These are phyloP conservation scores for Aleiodes sp. DNA, from an alignment of 1,140 invertebrate species.

Conservation along the genomic window DNA sequence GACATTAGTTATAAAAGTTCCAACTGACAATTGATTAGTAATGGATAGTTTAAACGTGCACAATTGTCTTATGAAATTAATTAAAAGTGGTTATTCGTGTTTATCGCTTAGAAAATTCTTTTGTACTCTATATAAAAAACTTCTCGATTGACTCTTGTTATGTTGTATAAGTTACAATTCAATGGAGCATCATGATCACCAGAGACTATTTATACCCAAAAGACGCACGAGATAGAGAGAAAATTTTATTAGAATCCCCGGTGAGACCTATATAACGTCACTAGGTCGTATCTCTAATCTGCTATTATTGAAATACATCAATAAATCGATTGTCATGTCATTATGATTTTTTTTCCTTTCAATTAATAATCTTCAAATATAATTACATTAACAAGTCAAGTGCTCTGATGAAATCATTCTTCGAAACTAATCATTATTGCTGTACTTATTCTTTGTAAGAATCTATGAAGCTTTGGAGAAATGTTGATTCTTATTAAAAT, in stretches of 20 bases:
- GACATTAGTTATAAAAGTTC: not conserved
- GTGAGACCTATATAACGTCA: not conserved
- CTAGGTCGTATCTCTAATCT: not conserved
- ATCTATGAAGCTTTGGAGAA: too few relatives aligned
- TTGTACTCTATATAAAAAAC: not conserved
- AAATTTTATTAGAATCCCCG: slow-evolving; percentile 3
- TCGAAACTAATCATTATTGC: too few relatives aligned
- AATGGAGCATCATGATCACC: not conserved
- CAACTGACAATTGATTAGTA: slow-evolving; percentile 2
- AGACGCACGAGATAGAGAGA: not conserved
- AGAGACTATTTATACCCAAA: not conserved
- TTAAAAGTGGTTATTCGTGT: not conserved
- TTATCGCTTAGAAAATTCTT: not conserved
- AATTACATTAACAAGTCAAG: too few relatives aligned
- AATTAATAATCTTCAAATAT: too few relatives aligned
- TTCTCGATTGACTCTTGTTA: not conserved
- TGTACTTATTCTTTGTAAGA: too few relatives aligned
- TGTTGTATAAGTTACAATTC: not conserved
- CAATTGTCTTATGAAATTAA: not conserved
- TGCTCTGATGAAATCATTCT: too few relatives aligned
- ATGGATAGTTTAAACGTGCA: not conserved
- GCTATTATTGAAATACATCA: not conserved
- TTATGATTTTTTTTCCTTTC: too few relatives aligned
- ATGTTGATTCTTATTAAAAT: not conserved
- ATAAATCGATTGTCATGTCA: slow-evolving; percentile 5